phyloP scores from a whole-genome alignment of 2,797 vertebrate species.

The Tamandua tetradactyla region DNA sequence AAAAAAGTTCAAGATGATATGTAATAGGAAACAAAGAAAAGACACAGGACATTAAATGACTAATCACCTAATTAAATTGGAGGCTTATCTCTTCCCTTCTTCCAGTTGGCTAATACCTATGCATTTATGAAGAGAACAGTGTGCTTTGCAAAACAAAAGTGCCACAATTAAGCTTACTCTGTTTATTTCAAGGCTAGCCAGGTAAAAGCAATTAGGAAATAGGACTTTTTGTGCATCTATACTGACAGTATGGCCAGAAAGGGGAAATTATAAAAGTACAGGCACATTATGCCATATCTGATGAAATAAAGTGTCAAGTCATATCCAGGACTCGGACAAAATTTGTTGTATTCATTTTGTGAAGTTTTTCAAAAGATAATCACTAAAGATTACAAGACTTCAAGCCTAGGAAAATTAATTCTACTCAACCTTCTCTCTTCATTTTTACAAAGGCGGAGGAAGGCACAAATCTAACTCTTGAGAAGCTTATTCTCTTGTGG shows the following conservation, averaged over 20 bases:
- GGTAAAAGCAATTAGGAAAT: constrained; percentile 25
- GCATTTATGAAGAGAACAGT: background rate
- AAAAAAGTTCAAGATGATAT: constrained; percentile 34
- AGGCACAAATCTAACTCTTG: background rate
- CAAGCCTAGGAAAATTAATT: background rate
- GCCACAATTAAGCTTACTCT: background rate
- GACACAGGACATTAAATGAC: constrained; percentile 53
- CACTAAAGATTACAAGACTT: background rate
- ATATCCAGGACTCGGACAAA: background rate
- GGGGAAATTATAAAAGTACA: background rate
- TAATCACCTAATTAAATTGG: constrained; percentile 38
- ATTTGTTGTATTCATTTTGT: background rate
- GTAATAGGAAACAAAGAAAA: constrained; percentile 54
- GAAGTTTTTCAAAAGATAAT: background rate
- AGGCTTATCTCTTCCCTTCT: background rate
- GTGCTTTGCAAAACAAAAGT: background rate
- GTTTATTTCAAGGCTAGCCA: background rate
- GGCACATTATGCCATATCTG: background rate
- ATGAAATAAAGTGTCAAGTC: background rate
- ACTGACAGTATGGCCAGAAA: constrained; percentile 20
- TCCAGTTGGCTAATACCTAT: background rate
- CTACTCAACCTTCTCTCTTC: background rate
- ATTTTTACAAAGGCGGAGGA: background rate
- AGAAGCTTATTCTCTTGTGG: background rate
- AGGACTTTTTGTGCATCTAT: background rate